Conservation (phyloP, 92 coral and sea anemone genomes). For the Parazoanthus darwini region DNA sequence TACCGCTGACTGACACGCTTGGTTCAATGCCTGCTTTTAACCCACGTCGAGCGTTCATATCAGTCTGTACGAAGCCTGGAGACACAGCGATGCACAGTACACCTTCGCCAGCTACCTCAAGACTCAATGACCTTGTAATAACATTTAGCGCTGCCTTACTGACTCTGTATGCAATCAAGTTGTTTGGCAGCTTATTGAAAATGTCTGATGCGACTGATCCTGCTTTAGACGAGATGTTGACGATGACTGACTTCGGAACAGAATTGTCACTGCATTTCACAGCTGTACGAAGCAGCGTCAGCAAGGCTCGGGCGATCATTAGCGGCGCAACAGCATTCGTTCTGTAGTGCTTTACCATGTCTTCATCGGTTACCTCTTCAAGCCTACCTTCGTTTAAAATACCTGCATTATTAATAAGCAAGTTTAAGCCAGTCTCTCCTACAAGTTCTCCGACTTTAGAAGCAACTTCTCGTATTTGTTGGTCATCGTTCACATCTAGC, state of each 20-base stretch:
- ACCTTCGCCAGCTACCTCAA: slow-evolving; percentile 48
- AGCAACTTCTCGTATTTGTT: slow-evolving; percentile 50
- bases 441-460: slow-evolving; percentile 50
- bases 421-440: slow-evolving; percentile 61
- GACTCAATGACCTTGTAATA: slow-evolving; percentile 69
- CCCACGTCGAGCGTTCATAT: neutral
- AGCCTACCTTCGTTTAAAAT: slow-evolving; percentile 42
- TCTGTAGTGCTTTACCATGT: slow-evolving; percentile 62
- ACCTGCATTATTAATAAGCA: slow-evolving; percentile 83
- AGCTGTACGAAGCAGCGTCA: slow-evolving; percentile 66
- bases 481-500: slow-evolving; percentile 65
- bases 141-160: slow-evolving; percentile 79
- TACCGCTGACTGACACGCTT: neutral
- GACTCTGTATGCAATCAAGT: slow-evolving; percentile 39
- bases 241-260: slow-evolving; percentile 54
- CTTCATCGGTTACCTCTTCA: slow-evolving; percentile 69
- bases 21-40: neutral
- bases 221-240: slow-evolving; percentile 63
- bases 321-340: slow-evolving; percentile 75
- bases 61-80: slow-evolving; percentile 61
- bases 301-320: slow-evolving; percentile 67
- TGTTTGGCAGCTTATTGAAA: slow-evolving; percentile 51
- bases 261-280: slow-evolving; percentile 35
- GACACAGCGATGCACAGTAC: slow-evolving; percentile 54
- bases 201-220: slow-evolving; percentile 55